Base-by-base conservation (phyloP, 2,113 vertebrate genomes). In the Notechis scutatus region DNA sequence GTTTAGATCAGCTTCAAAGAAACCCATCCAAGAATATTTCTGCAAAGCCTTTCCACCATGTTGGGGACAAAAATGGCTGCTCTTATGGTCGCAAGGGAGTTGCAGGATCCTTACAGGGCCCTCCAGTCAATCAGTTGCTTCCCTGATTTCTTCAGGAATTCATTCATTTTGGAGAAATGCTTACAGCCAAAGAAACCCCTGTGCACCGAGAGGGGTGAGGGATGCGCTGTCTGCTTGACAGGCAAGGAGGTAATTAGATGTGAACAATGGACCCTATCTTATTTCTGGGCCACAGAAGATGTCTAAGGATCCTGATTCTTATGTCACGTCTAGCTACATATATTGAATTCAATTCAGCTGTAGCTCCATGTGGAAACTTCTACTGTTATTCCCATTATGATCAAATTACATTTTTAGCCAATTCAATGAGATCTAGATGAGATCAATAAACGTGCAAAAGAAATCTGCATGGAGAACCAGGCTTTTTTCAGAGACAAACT, bases 91-190 rank as follows among this genome's bases (percentile, higher is more conserved):
- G 57, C 3, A 10, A 42, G 52, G 91, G 21, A 0, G 0, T 21
- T 0, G 3, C 1, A 0, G 0, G 0, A 1, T 52, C 42, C 34
- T 98, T 96, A 98, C 64, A 99, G 98, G 0, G 97, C 97, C 69
- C 95, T 98, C 99, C 99, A 99, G 97, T 99, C 95, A 0, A 99
- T 97, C 15, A 99, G 98, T 39, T 97, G 95, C 97, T 99, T 99
- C 92, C 99, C 98, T 0, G 98, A 97, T 88, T 98, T 98, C 94
- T 93, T 93, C 9, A 99, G 97, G 94, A 99, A 94, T 88, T 98
- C 98, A 0, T 99, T 99, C 0, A 99, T 98, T 95, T 98, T 98
- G 0, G 99, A 99, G 96, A 99, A 99, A 94, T 99, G 99, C 5
- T 90, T 97, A 89, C 99, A 99, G 21, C 99, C 99, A 0, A 99